Conservation (phyloP, 2,888 invertebrate species). For the Morinoia aosen region DNA sequence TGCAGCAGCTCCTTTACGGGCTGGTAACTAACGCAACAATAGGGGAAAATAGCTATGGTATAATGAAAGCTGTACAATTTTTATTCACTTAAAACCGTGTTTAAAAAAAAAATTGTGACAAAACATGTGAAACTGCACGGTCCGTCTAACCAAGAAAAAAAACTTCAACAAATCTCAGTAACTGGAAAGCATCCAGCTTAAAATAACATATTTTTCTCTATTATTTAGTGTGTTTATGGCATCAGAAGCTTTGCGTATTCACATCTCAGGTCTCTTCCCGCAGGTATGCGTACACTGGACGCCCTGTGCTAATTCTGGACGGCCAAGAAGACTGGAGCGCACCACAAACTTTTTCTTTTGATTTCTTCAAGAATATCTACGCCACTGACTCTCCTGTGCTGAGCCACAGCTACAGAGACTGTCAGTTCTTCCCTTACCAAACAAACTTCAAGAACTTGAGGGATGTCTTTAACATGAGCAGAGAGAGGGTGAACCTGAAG, state of each 20-base stretch:
- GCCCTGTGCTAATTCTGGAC: conserved; percentile 88
- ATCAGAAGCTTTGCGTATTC: neutral
- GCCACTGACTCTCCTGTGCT: conserved; percentile 67
- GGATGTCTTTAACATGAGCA: conserved; percentile 87
- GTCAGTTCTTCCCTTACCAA: conserved; percentile 94
- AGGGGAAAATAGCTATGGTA: neutral
- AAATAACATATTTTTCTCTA: neutral
- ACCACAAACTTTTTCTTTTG: conserved; percentile 81
- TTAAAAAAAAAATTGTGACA: neutral
- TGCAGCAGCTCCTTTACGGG: neutral
- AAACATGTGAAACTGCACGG: neutral
- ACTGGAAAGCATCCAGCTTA: neutral
- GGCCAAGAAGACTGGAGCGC: conserved; percentile 88
- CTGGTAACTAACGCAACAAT: neutral
- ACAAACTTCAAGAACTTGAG: conserved; percentile 84
- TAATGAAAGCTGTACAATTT: neutral
- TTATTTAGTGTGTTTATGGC: neutral
- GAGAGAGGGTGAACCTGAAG: conserved; percentile 78
- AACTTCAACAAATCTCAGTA: neutral
- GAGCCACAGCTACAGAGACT: conserved; percentile 79
- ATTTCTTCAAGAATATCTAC: conserved; percentile 80
- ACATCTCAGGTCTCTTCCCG: neutral
- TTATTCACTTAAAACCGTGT: neutral
- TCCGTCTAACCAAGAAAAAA: neutral
- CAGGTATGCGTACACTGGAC: conserved; percentile 71